Conservation (phyloP, 2,888 invertebrate species). For the Stegophylla sp. region DNA sequence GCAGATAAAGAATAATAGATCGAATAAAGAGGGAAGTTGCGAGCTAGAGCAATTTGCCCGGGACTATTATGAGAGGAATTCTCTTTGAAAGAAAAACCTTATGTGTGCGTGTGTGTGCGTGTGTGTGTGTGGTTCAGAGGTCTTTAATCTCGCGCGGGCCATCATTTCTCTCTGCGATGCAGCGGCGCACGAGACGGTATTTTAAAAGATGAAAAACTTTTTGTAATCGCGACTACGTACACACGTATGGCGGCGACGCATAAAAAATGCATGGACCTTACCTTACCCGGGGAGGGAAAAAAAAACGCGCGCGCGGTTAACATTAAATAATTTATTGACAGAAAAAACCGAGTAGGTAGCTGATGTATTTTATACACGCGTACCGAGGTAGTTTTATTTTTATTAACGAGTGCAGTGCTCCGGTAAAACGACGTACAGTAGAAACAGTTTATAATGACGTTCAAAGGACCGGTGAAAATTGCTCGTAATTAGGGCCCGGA, state of each 20-base stretch:
- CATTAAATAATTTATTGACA: constrained; percentile 10
- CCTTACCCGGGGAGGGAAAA: no score
- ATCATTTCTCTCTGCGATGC: no score
- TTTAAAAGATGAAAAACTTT: constrained; percentile 36
- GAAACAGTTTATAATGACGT: no score
- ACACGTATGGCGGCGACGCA: no score
- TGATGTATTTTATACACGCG: no score
- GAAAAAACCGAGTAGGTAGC: constrained; percentile 12
- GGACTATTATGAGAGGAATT: constrained; percentile 10
- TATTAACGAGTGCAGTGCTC: no score
- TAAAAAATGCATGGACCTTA: constrained; percentile 7
- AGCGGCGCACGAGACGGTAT: no score
- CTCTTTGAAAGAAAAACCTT: background rate
- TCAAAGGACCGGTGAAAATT: no score
- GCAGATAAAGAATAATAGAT: constrained; percentile 35
- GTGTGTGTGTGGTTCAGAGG: background rate
- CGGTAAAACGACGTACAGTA: no score
- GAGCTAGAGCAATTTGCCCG: constrained; percentile 3
- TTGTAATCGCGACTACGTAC: constrained; percentile 26
- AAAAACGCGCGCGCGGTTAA: background rate
- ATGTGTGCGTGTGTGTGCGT: no score
- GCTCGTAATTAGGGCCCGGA: no score
- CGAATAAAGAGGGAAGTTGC: constrained; percentile 27
- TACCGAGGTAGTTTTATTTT: no score
- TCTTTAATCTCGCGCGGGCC: background rate